These are phyloP conservation scores for Spatula versicolor DNA, from an alignment of 2,797 vertebrate species.

Conservation along the genomic window DNA sequence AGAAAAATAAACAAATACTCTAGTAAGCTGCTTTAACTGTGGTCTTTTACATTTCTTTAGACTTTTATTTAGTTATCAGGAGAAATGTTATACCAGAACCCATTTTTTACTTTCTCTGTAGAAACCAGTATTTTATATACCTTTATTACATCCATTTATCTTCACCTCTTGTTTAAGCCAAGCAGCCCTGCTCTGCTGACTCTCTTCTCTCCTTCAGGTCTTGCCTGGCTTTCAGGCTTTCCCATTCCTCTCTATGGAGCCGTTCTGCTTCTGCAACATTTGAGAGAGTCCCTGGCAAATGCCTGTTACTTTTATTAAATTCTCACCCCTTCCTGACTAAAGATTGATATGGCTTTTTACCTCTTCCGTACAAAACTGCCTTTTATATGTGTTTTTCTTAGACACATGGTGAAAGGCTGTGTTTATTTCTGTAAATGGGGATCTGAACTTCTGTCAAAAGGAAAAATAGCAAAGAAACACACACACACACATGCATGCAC, in stretches of 20 bases:
- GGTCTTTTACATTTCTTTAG: background rate
- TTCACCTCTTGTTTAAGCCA: background rate
- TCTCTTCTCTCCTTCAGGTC: background rate
- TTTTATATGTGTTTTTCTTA: background rate
- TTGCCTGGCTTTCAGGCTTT: background rate
- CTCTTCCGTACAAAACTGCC: background rate
- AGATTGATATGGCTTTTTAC: background rate
- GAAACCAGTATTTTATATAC: background rate
- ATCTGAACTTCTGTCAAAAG: background rate
- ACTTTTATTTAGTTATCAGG: background rate
- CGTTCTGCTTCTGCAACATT: background rate
- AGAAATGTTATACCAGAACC: background rate
- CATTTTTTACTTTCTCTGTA: background rate
- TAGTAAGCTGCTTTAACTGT: background rate
- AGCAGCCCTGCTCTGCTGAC: background rate
- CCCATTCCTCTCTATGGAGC: background rate
- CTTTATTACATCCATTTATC: background rate
- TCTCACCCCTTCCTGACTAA: background rate
- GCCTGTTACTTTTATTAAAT: background rate
- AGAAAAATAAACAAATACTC: background rate
- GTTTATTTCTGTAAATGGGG: background rate
- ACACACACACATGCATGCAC: too few relatives aligned
- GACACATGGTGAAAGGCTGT: background rate
- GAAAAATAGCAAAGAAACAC: constrained; percentile 6
- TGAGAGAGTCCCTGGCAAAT: background rate